phyloP scores from a whole-genome alignment of 2,113 vertebrate species.

The Xiphophorus hellerii region DNA sequence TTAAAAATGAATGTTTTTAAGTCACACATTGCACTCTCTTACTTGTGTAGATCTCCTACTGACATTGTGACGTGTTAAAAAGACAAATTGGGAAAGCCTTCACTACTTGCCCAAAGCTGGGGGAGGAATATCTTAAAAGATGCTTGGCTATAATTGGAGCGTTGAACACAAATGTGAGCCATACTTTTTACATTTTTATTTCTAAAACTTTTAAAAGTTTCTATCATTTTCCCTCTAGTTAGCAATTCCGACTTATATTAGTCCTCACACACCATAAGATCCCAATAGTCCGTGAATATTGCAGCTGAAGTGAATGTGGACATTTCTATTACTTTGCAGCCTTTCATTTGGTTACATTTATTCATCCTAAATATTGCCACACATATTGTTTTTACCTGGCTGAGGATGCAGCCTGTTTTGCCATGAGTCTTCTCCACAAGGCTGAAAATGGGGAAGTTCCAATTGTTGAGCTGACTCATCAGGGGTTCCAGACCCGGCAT shows the following conservation, averaged over 20 bases:
- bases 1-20: background rate
- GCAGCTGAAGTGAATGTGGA: background rate
- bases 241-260: background rate
- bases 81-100: too few relatives aligned
- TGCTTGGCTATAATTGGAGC: too few relatives aligned
- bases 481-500: slow-evolving; percentile 88
- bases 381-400: slow-evolving; percentile 83
- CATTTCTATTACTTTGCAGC: background rate
- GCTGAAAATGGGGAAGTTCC: slow-evolving; percentile 98
- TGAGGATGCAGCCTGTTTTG: slow-evolving; percentile 93
- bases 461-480: slow-evolving; percentile 91
- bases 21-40: too few relatives aligned
- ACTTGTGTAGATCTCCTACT: too few relatives aligned
- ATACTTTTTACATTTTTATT: background rate
- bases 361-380: background rate
- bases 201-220: background rate
- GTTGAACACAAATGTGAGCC: background rate
- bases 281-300: background rate
- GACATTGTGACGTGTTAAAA: too few relatives aligned
- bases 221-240: background rate
- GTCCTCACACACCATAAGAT: background rate
- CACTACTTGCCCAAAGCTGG: too few relatives aligned
- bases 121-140: too few relatives aligned
- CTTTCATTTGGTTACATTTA: background rate
- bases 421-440: slow-evolving; percentile 91